A percentile compares a stretch with the other conserved stretches of the same genome.
Conservation (phyloP, 2,888 invertebrate genomes). For the Orthosia cruda region DNA sequence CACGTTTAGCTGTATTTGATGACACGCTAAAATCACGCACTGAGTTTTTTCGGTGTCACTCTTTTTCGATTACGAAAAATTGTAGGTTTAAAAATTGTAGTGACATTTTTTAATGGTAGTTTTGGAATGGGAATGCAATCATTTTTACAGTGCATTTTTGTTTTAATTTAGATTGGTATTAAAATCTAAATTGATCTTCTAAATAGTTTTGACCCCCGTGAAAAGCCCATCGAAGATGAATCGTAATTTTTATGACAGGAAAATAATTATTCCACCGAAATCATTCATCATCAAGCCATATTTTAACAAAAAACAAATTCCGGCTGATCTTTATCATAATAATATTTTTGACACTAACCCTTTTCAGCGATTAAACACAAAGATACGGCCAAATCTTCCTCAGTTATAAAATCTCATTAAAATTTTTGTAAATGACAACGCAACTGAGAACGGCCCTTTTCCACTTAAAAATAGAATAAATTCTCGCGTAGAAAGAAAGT, state of each 20-base stretch:
- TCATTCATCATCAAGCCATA: constrained; percentile 18
- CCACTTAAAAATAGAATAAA: constrained; percentile 72
- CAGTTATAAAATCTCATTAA: constrained; percentile 67
- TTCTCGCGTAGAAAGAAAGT: constrained; percentile 67
- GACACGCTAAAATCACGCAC: constrained; percentile 53
- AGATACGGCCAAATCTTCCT: constrained; percentile 50
- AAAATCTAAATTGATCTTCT: too few relatives aligned
- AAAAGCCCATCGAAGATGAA: background rate
- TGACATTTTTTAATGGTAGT: background rate
- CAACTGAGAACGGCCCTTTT: constrained; percentile 58
- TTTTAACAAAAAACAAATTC: constrained; percentile 38
- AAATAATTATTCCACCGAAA: background rate
- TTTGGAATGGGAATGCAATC: background rate
- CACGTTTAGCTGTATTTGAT: constrained; percentile 66
- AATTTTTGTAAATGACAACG: constrained; percentile 59
- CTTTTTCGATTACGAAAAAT: constrained; percentile 47
- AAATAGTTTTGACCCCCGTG: background rate
- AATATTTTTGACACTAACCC: constrained; percentile 52
- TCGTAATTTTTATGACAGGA: background rate
- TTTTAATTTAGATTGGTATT: background rate
- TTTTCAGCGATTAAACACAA: constrained; percentile 64
- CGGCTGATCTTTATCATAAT: constrained; percentile 51
- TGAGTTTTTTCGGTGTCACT: constrained; percentile 26
- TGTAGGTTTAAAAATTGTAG: constrained; percentile 2
- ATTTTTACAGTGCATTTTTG: background rate